phyloP scores from a whole-genome alignment of 2,113 vertebrate species.

The Ellobius talpinus region DNA sequence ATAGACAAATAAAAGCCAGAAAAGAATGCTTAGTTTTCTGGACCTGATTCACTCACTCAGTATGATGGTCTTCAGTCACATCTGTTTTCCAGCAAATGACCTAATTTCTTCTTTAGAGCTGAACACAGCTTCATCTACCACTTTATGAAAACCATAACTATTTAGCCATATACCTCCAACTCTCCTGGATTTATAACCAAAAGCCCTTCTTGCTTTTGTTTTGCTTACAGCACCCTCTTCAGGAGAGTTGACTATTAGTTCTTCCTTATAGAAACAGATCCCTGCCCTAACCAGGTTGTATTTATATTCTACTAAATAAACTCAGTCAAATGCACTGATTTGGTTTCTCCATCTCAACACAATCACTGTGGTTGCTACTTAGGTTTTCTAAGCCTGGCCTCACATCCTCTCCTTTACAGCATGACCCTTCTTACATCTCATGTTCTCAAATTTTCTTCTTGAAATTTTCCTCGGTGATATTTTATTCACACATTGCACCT shows the following conservation, averaged over 20 bases:
- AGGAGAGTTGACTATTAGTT: not conserved
- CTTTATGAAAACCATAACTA: not conserved
- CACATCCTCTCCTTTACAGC: not conserved
- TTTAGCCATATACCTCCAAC: not conserved
- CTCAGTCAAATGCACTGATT: not conserved
- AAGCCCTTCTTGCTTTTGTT: not conserved
- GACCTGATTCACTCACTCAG: too few relatives aligned
- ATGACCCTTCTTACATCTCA: not conserved
- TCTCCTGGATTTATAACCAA: not conserved
- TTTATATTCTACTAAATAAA: not conserved
- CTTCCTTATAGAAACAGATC: not conserved
- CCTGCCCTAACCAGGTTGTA: not conserved
- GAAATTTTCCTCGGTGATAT: not conserved
- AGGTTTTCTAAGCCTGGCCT: not conserved
- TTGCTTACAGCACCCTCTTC: not conserved
- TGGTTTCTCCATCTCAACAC: not conserved
- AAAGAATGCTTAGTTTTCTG: too few relatives aligned
- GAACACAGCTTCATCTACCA: not conserved
- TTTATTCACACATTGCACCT: not conserved
- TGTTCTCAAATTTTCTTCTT: not conserved
- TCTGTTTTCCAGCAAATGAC: not conserved
- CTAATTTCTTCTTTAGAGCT: not conserved
- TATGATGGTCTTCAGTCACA: not conserved
- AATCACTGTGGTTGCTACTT: not conserved
- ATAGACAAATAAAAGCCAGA: too few relatives aligned